Evolutionary conservation across 2,113 vertebrate species (phyloP).

Genomic region (Oxyruncus cristatus): DNA sequence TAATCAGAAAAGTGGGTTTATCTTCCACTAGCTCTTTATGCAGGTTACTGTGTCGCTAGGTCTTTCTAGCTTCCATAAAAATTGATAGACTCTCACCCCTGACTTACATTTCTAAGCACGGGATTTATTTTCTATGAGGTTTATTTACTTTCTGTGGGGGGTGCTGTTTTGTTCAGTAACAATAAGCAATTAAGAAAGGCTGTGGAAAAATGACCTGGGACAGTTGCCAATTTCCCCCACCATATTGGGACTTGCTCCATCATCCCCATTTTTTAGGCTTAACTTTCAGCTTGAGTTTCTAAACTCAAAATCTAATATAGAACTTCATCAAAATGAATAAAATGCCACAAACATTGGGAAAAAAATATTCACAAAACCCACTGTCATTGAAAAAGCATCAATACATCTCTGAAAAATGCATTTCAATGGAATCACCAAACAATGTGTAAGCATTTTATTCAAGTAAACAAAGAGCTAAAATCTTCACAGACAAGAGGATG

Average conservation of each 20-base stretch:
- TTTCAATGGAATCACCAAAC: neutral
- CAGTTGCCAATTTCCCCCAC: neutral
- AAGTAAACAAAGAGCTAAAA: neutral
- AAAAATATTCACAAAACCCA: neutral
- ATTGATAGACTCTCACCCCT: neutral
- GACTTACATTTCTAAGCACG: neutral
- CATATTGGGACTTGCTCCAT: neutral
- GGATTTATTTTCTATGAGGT: neutral
- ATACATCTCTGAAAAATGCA: neutral
- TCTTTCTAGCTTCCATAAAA: neutral
- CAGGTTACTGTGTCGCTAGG: neutral
- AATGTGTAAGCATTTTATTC: neutral
- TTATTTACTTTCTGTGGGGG: too few relatives aligned
- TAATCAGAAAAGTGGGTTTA: neutral
- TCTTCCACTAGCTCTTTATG: neutral
- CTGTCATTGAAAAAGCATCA: neutral
- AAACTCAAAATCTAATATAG: neutral
- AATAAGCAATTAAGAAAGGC: constrained; percentile 7
- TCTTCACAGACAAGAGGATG: neutral
- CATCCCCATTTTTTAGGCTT: neutral
- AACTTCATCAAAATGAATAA: neutral
- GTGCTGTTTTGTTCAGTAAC: neutral
- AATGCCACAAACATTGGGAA: neutral
- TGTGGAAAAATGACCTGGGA: neutral
- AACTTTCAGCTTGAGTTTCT: neutral